Conservation (phyloP, 2,888 invertebrate genomes). For the Opisthograptis luteolata region DNA sequence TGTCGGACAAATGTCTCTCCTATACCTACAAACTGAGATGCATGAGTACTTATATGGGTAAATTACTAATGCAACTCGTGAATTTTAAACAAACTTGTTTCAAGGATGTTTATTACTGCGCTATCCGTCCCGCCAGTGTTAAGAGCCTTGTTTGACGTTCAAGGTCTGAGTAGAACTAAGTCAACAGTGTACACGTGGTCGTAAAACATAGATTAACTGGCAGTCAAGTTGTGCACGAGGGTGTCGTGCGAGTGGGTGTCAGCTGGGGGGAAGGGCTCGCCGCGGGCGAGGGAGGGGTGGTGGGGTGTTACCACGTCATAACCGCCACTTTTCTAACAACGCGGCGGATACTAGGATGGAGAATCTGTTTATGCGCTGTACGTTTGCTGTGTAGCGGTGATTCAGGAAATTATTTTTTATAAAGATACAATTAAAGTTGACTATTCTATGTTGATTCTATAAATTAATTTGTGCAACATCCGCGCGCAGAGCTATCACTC, state of each 20-base stretch:
- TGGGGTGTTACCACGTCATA: constrained; percentile 6
- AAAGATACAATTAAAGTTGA: too few species aligned
- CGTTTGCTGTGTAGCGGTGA: background rate
- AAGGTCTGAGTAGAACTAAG: constrained; percentile 14
- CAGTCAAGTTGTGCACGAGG: constrained; percentile 7
- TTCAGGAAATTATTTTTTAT: background rate
- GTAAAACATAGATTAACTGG: constrained; percentile 21
- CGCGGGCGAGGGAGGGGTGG: background rate
- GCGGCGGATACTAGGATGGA: background rate
- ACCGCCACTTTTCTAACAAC: background rate
- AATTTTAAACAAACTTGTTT: background rate
- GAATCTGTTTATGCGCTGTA: constrained; percentile 13
- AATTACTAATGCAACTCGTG: background rate
- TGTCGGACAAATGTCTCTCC: constrained; percentile 7
- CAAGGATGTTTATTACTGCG: too few species aligned
- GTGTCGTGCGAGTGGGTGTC: background rate
- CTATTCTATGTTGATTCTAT: too few species aligned
- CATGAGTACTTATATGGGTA: background rate
- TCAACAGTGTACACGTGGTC: constrained; percentile 18
- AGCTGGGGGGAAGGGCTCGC: background rate
- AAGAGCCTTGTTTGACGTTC: constrained; percentile 14
- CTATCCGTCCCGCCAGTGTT: background rate
- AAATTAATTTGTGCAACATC: too few species aligned
- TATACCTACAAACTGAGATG: background rate
- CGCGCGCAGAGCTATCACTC: too few species aligned